phyloP scores from a whole-genome alignment of 2,888 invertebrate species.

The Crocallis elinguaria region DNA sequence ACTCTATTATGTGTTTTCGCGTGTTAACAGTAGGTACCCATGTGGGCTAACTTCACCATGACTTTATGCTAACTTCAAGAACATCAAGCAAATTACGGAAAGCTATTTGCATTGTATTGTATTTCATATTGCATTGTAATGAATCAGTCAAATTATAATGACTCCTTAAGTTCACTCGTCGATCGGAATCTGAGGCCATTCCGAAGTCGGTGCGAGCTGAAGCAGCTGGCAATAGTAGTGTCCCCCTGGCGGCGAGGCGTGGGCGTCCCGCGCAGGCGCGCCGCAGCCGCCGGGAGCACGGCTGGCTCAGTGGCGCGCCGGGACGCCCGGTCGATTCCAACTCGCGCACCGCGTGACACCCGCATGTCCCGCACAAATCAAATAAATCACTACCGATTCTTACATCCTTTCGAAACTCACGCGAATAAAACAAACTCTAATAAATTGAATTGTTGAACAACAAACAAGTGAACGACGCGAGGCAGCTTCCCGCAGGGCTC shows the following conservation, averaged over 20 bases:
- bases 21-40: no score
- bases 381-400: conserved; percentile 16
- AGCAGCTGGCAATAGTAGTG: conserved; percentile 30
- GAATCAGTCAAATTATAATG: no score
- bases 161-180: not conserved
- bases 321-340: conserved; percentile 79
- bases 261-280: conserved; percentile 70
- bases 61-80: no score
- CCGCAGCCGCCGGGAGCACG: conserved; percentile 61
- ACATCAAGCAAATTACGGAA: no score
- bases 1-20: no score
- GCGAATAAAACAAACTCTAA: conserved; percentile 25
- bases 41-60: no score
- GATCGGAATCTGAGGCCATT: not conserved
- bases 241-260: conserved; percentile 44
- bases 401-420: conserved; percentile 8
- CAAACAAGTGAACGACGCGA: not conserved
- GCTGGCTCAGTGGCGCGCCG: conserved; percentile 79
- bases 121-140: no score
- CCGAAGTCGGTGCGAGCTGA: not conserved
- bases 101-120: no score
- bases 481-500: conserved; percentile 15
- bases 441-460: conserved; percentile 8
- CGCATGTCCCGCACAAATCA: conserved; percentile 14
- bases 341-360: conserved; percentile 50